phyloP scores from a whole-genome alignment of 2,888 invertebrate species.

The Netelia fuscicornis region DNA sequence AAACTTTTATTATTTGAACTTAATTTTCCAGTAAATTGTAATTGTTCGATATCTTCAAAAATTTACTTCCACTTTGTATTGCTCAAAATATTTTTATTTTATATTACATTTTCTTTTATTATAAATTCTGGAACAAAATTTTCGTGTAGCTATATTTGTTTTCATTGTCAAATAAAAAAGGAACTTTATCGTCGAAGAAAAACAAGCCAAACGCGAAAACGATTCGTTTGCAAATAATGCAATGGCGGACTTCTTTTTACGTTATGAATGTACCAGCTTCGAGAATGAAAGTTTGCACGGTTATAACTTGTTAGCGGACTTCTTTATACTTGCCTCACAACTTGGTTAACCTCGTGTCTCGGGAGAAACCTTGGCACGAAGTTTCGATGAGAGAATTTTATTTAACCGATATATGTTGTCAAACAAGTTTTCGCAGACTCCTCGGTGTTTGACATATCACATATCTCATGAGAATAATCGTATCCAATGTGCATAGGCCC shows the following conservation, averaged over 20 bases:
- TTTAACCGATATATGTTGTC: neutral
- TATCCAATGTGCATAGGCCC: neutral
- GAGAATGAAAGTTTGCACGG: neutral
- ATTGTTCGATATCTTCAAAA: no score
- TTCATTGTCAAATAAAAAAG: no score
- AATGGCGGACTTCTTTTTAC: no score
- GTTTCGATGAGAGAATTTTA: neutral
- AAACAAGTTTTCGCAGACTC: neutral
- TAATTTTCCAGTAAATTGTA: no score
- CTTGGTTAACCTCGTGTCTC: neutral
- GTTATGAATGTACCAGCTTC: neutral
- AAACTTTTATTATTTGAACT: no score
- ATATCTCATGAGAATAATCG: neutral
- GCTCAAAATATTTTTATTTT: no score
- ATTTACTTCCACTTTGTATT: no score
- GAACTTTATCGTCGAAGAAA: no score
- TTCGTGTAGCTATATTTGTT: no score
- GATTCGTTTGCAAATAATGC: slow-evolving; percentile 16
- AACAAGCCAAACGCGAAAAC: no score
- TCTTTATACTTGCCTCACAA: neutral
- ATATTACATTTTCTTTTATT: no score
- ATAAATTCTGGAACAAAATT: no score
- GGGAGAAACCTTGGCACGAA: neutral
- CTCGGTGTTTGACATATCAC: neutral
- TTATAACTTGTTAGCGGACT: neutral